A percentile compares a stretch with the other conserved stretches of the same genome.
Evolutionary conservation across 1,140 invertebrate genomes (phyloP).

Genomic region (Doryteuthis pealeii): DNA sequence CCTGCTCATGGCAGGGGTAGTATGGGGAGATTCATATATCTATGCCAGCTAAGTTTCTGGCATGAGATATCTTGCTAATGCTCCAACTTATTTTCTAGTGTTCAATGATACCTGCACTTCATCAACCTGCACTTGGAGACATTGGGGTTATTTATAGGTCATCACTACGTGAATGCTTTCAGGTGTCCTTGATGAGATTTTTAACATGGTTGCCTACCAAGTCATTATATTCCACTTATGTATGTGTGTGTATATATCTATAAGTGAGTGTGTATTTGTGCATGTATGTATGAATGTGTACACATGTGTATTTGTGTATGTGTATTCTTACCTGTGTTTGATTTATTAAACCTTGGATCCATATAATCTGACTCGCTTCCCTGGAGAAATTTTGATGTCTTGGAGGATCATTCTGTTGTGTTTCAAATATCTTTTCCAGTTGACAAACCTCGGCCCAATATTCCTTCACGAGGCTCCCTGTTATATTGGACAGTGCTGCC

Average conservation of each 20-base stretch:
- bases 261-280: neutral
- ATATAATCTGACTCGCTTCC: slow-evolving; percentile 54
- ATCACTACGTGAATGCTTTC: too few relatives aligned
- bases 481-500: slow-evolving; percentile 28
- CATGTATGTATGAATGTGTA: neutral
- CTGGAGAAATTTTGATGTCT: slow-evolving; percentile 55
- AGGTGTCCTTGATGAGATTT: too few relatives aligned
- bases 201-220: too few relatives aligned
- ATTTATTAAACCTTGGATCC: slow-evolving; percentile 53
- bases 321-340: slow-evolving; percentile 51
- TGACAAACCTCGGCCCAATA: slow-evolving; percentile 51
- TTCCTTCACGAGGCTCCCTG: slow-evolving; percentile 41
- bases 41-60: too few relatives aligned
- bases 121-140: too few relatives aligned
- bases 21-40: too few relatives aligned
- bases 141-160: too few relatives aligned
- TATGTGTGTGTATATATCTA: neutral
- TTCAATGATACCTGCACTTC: too few relatives aligned
- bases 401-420: slow-evolving; percentile 39
- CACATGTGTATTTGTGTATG: neutral
- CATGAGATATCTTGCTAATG: too few relatives aligned
- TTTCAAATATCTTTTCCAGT: slow-evolving; percentile 48
- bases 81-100: too few relatives aligned
- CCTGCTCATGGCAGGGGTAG: too few relatives aligned
- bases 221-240: neutral